phyloP scores from a whole-genome alignment of 2,797 vertebrate species.

The Mormyrops boulengeri region DNA sequence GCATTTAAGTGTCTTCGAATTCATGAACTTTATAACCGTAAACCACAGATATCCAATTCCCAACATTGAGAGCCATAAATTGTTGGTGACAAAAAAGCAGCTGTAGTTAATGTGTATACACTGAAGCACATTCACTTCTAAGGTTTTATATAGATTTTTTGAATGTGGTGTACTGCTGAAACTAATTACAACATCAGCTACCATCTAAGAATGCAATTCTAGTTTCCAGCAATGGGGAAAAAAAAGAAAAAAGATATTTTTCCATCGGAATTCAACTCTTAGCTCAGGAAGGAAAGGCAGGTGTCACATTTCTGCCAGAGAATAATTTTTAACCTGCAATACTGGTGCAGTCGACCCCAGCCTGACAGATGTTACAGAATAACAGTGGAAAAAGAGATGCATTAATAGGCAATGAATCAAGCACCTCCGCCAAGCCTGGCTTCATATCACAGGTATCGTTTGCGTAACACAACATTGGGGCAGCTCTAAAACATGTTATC shows the following conservation, averaged over 20 bases:
- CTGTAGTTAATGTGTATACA: not conserved
- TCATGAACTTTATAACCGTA: not conserved
- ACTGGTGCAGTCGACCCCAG: not conserved
- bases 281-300: not conserved
- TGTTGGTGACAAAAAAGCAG: not conserved
- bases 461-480: not conserved
- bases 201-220: not conserved
- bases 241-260: not conserved
- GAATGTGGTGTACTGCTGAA: not conserved
- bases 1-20: not conserved
- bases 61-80: not conserved
- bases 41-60: not conserved
- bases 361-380: not conserved
- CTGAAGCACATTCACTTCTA: not conserved
- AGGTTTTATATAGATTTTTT: not conserved
- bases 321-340: not conserved
- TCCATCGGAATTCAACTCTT: not conserved
- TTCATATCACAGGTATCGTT: not conserved
- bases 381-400: not conserved
- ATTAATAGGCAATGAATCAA: not conserved
- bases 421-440: not conserved
- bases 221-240: not conserved
- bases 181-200: not conserved
- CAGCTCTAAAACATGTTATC: not conserved
- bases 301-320: not conserved